These are phyloP conservation scores for Tipula lateralis DNA, from an alignment of 2,888 invertebrate species.

Conservation along the genomic window DNA sequence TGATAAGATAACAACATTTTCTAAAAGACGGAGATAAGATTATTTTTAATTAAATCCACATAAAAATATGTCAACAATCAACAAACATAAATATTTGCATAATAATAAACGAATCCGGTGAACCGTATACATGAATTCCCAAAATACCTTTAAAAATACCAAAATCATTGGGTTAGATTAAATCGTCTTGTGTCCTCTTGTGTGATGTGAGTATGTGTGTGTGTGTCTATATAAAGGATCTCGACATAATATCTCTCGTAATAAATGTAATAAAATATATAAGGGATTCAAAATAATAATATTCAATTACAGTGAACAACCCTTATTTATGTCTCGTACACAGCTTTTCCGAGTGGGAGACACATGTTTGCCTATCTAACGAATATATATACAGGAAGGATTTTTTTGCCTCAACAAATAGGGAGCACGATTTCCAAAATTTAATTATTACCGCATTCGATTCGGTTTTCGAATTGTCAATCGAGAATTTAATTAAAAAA, in stretches of 20 bases:
- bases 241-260: background rate
- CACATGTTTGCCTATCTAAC: background rate
- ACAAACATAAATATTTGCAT: conserved; percentile 1
- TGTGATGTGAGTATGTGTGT: background rate
- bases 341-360: background rate
- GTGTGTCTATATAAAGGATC: too few species aligned
- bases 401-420: background rate
- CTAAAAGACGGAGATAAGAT: too few species aligned
- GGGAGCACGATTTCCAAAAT: background rate
- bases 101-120: background rate
- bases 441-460: conserved; percentile 9
- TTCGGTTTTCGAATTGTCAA: background rate
- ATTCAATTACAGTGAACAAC: background rate
- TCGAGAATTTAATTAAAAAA: background rate
- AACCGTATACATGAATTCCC: background rate
- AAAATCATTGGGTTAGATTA: conserved; percentile 11
- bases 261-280: background rate
- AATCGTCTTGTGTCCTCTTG: background rate
- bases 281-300: conserved; percentile 13
- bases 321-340: background rate
- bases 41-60: background rate
- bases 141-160: conserved; percentile 14
- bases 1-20: background rate
- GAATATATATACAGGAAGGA: background rate
- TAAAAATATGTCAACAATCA: background rate